Base-by-base conservation (phyloP, 2,888 invertebrate species). In the Pasiphila rectangulata region DNA sequence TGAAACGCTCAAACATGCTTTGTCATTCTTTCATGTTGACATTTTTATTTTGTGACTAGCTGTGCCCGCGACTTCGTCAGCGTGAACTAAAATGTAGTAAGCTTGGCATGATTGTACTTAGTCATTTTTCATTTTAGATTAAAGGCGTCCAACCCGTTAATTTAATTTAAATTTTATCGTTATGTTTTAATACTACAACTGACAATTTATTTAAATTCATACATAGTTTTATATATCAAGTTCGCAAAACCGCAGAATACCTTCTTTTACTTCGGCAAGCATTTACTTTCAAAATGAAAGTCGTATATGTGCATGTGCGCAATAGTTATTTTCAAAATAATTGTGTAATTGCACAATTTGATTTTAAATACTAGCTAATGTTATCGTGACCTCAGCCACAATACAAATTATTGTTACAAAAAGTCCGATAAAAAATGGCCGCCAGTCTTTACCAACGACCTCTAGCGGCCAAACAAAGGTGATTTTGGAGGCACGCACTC, bases 391-490 rank as follows among this genome's bases (percentile, higher is more conserved):
- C 48, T 49, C 41, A 44, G 41, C 32, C 39, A 34, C 23, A 37
- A 25, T 38, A 36, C 32, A 46, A 27, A 48, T 45, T 24, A 44
- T 25, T 10, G 5, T 21, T 48, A 57, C 59, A 48, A 27, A 54
- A 64, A 61, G 34, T 6, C 12, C 13, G 9, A 46, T 32, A 49
- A 61, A 66, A 64, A 60, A 62, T 54, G 57, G 63, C 48, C 61
- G 60, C 34, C 61, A 54, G 43, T 64, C 63, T 69, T 66, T 67
- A 21, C 4, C 17, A 44, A 47, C 52, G 25, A 41, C 55, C 51
- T 52, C 48, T 47, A 41, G 46, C 53, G 47, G 48, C 46, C 49
- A 23, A 48, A 39, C 51, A 56, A 58, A 46, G 15, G 44, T 21
- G 39, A 42, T 56, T 56, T 13, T 55, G 38, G 57, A 61, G 63